phyloP scores from a whole-genome alignment of 2,888 invertebrate genomes.

The Hofmannophila pseudospretella region DNA sequence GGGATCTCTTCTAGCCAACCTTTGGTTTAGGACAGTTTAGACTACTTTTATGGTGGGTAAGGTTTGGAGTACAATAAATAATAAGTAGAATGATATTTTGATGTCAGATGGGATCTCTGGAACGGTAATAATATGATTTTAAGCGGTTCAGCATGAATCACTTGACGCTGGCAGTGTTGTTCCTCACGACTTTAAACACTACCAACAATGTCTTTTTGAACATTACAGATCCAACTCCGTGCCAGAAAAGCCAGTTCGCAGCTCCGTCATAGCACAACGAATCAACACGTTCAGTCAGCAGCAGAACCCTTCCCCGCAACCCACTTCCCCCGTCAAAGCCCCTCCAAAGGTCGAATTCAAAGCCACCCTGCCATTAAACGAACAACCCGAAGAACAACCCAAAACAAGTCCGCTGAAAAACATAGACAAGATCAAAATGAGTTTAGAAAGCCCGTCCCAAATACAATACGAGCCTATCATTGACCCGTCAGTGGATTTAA shows the following conservation, averaged over 20 bases:
- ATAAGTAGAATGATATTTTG: no score
- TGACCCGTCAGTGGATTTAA: conserved; percentile 54
- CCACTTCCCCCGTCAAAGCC: conserved; percentile 36
- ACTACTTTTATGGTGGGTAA: no score
- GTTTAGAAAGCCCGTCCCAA: conserved; percentile 67
- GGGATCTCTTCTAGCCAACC: no score
- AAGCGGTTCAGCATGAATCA: no score
- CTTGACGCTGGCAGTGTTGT: no score
- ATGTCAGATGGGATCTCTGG: no score
- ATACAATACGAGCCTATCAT: conserved; percentile 72
- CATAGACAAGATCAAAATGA: conserved; percentile 72
- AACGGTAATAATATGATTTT: no score
- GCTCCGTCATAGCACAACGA: conserved; percentile 81
- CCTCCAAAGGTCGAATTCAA: conserved; percentile 33
- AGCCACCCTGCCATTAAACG: conserved; percentile 24
- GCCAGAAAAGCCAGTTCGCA: conserved; percentile 83
- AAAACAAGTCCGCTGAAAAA: conserved; percentile 65
- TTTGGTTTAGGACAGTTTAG: no score
- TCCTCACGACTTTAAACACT: no score
- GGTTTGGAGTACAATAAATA: no score
- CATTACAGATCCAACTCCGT: conserved; percentile 57
- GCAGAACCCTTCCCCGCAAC: conserved; percentile 27
- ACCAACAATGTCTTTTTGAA: no score
- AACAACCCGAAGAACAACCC: conserved; percentile 34
- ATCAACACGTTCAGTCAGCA: conserved; percentile 74